These are phyloP conservation scores for Spicauda simplicius DNA, from an alignment of 2,888 invertebrate genomes.

Conservation along the genomic window DNA sequence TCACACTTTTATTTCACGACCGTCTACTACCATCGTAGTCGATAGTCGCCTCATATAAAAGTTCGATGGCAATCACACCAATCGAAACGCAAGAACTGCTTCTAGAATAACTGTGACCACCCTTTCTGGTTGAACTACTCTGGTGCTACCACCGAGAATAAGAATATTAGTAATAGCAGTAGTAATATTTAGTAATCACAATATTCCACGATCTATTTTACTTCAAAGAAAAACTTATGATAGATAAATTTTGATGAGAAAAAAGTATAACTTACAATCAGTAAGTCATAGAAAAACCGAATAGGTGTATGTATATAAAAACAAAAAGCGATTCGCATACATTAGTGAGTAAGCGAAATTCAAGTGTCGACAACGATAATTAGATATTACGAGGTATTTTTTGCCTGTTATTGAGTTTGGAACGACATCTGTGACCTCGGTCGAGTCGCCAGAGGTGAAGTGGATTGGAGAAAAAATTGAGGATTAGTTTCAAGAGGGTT, in stretches of 20 bases:
- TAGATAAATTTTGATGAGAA: no score
- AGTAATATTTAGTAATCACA: no score
- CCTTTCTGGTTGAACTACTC: no score
- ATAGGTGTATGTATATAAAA: neutral
- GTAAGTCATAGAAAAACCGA: neutral
- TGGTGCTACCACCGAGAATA: no score
- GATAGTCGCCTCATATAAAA: no score
- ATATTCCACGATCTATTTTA: no score
- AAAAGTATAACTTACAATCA: neutral
- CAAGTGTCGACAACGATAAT: constrained; percentile 28
- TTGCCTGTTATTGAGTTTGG: constrained; percentile 48
- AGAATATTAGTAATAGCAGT: no score
- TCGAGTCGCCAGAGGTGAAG: constrained; percentile 60
- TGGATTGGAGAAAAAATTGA: constrained; percentile 52
- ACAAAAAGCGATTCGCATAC: constrained; percentile 21
- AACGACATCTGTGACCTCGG: constrained; percentile 61
- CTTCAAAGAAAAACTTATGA: neutral
- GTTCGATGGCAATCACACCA: no score
- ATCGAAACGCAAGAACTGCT: no score
- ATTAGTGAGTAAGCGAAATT: constrained; percentile 25
- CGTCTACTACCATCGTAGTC: no score
- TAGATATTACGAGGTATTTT: constrained; percentile 30
- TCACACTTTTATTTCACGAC: no score
- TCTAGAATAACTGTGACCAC: no score
- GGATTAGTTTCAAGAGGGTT: constrained; percentile 29